A percentile compares a stretch with the other conserved stretches of the same genome.
Evolutionary conservation across 2,888 invertebrate genomes (phyloP).

Genomic region (Mellilla xanthometata): DNA sequence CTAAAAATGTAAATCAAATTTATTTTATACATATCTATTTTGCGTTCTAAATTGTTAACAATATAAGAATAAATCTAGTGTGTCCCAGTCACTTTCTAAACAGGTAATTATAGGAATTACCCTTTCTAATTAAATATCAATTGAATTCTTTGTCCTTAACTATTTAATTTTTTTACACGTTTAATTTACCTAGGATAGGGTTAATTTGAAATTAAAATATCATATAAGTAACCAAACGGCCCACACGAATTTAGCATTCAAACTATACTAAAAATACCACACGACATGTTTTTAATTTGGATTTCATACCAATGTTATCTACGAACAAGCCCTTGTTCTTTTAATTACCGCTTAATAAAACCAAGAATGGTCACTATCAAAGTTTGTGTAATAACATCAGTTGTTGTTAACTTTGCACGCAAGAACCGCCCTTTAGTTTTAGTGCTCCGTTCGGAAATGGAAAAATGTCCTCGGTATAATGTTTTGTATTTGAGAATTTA

Average conservation of each 20-base stretch:
- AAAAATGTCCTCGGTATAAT: no score
- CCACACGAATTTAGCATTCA: constrained; percentile 8
- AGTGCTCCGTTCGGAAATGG: no score
- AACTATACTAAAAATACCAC: constrained; percentile 9
- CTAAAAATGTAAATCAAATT: no score
- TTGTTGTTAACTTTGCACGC: constrained; percentile 48
- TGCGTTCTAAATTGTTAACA: no score
- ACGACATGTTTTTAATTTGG: constrained; percentile 15
- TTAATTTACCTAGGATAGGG: constrained; percentile 1
- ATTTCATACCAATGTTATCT: constrained; percentile 18
- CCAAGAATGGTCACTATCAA: constrained; percentile 29
- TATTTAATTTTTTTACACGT: no score
- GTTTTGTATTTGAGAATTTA: no score
- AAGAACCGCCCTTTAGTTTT: constrained; percentile 33
- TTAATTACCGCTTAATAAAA: constrained; percentile 25
- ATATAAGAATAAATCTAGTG: no score
- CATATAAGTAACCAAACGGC: background rate
- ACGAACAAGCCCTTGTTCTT: constrained; percentile 15
- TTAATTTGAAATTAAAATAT: constrained; percentile 5
- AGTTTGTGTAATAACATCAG: constrained; percentile 43
- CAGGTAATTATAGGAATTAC: no score
- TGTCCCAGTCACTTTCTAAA: no score
- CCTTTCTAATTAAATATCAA: no score
- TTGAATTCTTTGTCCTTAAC: no score
- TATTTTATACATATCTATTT: no score